phyloP scores from a whole-genome alignment of 2,888 invertebrate species.

The Tribolium freemani region DNA sequence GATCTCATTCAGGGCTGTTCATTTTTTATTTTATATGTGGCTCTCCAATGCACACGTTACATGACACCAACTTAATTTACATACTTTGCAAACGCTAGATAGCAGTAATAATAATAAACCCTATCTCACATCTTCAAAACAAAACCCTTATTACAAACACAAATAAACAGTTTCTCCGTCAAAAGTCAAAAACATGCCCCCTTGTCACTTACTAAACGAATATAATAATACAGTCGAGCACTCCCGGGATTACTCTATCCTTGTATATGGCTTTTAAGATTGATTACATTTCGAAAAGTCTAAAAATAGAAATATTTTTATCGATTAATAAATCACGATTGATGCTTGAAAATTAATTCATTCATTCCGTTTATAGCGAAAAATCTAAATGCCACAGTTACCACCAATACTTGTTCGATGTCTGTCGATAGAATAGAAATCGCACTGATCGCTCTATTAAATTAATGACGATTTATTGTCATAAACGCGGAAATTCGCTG shows the following conservation, averaged over 20 bases:
- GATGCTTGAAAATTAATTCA: background rate
- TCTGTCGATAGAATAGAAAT: too few species aligned
- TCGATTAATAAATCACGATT: background rate
- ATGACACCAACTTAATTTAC: slow-evolving; percentile 31
- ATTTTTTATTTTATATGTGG: slow-evolving; percentile 37
- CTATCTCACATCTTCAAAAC: background rate
- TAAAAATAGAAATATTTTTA: background rate
- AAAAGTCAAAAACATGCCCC: slow-evolving; percentile 23
- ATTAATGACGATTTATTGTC: slow-evolving; percentile 21
- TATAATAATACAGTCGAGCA: slow-evolving; percentile 10
- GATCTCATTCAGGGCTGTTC: slow-evolving; percentile 41
- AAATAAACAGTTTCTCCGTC: slow-evolving; percentile 5
- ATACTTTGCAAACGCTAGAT: slow-evolving; percentile 14
- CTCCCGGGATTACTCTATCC: slow-evolving; percentile 5
- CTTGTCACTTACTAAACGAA: slow-evolving; percentile 9
- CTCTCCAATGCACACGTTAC: slow-evolving; percentile 20
- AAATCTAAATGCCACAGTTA: background rate
- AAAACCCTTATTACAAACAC: slow-evolving; percentile 8
- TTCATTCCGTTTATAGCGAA: background rate
- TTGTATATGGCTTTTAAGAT: slow-evolving; percentile 18
- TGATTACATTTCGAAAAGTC: slow-evolving; percentile 12
- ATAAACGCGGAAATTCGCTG: slow-evolving; percentile 28
- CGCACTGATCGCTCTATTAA: background rate
- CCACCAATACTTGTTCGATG: background rate
- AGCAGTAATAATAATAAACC: background rate